Evolutionary conservation across 2,888 invertebrate species (phyloP), one percentile per base, ranked within the genome.

Genomic region (Lithophane leautieri): DNA sequence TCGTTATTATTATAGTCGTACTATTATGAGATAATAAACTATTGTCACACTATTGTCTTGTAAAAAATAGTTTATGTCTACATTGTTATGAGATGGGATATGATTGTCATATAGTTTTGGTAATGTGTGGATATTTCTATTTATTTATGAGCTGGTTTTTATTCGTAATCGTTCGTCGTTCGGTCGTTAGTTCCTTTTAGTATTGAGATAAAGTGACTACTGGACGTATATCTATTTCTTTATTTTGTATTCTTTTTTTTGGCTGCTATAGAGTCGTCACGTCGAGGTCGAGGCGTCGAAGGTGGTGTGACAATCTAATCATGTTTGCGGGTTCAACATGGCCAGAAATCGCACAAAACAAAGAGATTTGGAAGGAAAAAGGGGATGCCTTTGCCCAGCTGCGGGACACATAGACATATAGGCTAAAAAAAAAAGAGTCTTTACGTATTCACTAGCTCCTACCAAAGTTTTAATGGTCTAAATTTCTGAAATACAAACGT

Each of bases 1-100:
- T 83, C 60, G 54, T 83, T 80, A 86, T 76, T 86, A 56, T 77
- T 80, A 80, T 86, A 16, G 58, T 63, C 40, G 19, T 72, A 44
- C 0, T 61, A 78, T 77, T 28, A 71, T 61, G 70, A 56, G 42
- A 76, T 70, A 77, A 62, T 81, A 72, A 72, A 82, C 25, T 77
- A 66, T 65, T 70, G 63, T 71, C n/a, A 22, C 72, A 50, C 52
- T 73, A 50, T 63, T 83, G 58, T 79, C 56, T 68, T 61, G 65
- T 82, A 71, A 83, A 83, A 82, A 82, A 82, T 44, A 1, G 42
- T 70, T 85, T 77, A 67, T 72, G 61, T 67, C n/a, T 58, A 14
- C 12, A 58, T 12, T 68, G 19, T 68, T 67, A 40, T 40, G 60
- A 25, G 16, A 8, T 60, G 19, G 56, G 42, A 25, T 70, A 70